phyloP scores from a whole-genome alignment of 2,113 vertebrate species.

The Oplegnathus fasciatus region DNA sequence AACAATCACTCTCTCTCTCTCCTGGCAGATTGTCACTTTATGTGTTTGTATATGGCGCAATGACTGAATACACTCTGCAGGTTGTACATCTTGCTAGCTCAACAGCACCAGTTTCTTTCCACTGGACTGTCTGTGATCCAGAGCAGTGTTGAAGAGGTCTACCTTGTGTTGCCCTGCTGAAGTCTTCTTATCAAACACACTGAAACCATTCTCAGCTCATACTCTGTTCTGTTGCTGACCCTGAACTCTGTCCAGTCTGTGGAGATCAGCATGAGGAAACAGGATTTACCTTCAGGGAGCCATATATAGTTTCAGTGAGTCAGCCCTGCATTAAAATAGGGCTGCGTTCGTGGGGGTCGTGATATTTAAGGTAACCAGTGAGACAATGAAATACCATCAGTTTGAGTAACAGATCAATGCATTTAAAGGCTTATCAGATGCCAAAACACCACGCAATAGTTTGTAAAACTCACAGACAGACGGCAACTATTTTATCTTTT shows the following conservation, averaged over 20 bases:
- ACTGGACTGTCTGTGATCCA: slow-evolving; percentile 2
- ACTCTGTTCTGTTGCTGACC: not conserved
- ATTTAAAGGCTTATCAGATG: not conserved
- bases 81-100: slow-evolving; percentile 28
- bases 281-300: slow-evolving; percentile 6
- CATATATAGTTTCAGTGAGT: not conserved
- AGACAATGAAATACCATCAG: not conserved
- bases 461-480: not conserved
- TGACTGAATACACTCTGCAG: slow-evolving; percentile 33
- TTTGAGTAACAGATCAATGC: not conserved
- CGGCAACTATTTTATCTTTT: not conserved
- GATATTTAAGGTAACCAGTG: not conserved
- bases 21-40: slow-evolving; percentile 49
- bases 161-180: not conserved
- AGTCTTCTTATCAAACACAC: not conserved
- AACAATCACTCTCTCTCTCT: slow-evolving; percentile 38
- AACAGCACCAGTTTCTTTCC: slow-evolving; percentile 26
- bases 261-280: not conserved
- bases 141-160: not conserved
- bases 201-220: not conserved
- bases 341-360: not conserved
- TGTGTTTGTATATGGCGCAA: slow-evolving; percentile 41
- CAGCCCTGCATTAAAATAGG: not conserved
- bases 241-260: slow-evolving; percentile 8
- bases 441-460: not conserved